Evolutionary conservation across 2,888 invertebrate genomes (phyloP), one percentile per base, ranked within the genome.

Genomic region (Pyrrhosoma nymphula): DNA sequence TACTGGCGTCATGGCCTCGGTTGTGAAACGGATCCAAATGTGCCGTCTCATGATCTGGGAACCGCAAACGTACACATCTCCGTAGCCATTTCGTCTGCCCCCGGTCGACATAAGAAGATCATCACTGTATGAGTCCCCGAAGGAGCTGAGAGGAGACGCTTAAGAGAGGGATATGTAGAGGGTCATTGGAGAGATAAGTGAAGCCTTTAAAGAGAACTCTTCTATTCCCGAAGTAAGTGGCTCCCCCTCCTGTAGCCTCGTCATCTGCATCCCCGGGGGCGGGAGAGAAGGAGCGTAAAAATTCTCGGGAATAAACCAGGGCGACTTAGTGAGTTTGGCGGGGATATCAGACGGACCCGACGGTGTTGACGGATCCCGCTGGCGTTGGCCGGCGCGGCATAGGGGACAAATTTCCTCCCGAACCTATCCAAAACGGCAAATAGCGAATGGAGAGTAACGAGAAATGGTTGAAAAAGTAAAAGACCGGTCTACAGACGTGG

Each of bases 221-320:
- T 91, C n/a, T 63, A 91, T 91, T 91, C 91, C 35, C 63, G 30
- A 91, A 91, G 63, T 91, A 63, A 91, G 91, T 60, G 30, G n/a
- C 56, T 91, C 90, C 60, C 20, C 60, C 56, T 35, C 60, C 56
- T 23, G 6, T 14, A 20, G 18, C 16, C 20, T 20, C 60, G 60
- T 20, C 20, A 16, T 16, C 18, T 16, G 18, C 16, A 60, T n/a
- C n/a, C n/a, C n/a, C 0, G 69, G n/a, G n/a, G 60, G 60, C 18
- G 60, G 60, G 60, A 20, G 60, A 60, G 60, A 20, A 60, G 60
- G 60, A 20, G 60, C 60, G 60, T 60, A 60, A 60, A 60, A 60
- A 60, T 20, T 60, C 20, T 10, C 60, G 47, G 47, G 47, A 47
- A 47, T 47, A 47, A 47, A 47, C 47, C 47, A 47, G 56, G 55